A percentile compares a stretch with the other conserved stretches of the same genome.
Evolutionary conservation across 2,113 vertebrate genomes (phyloP).

Genomic region (Zootoca vivipara): DNA sequence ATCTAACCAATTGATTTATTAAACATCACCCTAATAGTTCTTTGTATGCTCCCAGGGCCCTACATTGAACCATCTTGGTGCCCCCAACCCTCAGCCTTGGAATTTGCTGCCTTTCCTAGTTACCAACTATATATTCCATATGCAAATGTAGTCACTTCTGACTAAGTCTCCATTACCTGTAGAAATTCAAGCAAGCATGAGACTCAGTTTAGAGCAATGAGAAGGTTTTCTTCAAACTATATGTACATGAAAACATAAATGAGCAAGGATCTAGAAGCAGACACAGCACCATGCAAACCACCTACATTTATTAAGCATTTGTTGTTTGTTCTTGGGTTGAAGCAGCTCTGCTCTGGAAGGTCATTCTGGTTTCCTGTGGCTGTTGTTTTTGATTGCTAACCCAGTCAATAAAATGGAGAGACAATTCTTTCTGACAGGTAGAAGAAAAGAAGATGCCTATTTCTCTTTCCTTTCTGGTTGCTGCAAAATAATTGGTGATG

Average conservation of each 20-base stretch:
- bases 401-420: background rate
- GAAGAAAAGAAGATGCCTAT: background rate
- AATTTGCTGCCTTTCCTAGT: background rate
- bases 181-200: background rate
- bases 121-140: background rate
- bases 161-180: background rate
- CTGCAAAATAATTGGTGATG: too few species aligned
- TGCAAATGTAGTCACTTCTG: background rate
- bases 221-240: background rate
- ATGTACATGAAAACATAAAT: background rate
- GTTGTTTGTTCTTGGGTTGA: background rate
- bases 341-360: background rate
- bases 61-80: background rate
- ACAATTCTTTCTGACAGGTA: background rate
- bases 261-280: background rate
- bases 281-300: background rate
- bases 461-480: background rate
- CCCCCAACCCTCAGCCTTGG: background rate
- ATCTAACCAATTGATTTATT: background rate
- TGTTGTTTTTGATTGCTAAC: background rate
- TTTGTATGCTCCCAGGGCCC: background rate
- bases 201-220: background rate
- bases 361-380: background rate
- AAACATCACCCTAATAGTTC: background rate
- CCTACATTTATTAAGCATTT: background rate